Percentiles rank a stretch among this genome's conserved stretches.
phyloP scores from a whole-genome alignment of 2,113 vertebrate genomes.

The Leptobrachium leishanense region DNA sequence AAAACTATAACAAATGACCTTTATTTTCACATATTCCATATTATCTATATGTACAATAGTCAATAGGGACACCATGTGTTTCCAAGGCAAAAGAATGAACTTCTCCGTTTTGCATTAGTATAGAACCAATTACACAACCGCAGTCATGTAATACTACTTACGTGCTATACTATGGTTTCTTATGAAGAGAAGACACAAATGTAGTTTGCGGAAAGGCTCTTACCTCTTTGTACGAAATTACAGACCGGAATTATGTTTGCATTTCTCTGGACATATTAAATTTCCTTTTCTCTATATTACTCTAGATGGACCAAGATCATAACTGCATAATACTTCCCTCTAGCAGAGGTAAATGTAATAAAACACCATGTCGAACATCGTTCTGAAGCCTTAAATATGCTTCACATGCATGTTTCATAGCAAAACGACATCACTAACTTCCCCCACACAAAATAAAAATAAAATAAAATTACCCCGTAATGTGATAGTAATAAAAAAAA shows the following conservation, averaged over 20 bases:
- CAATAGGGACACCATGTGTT: too few relatives aligned
- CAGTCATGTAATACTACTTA: background rate
- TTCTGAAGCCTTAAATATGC: constrained; percentile 14
- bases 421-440: constrained; percentile 49
- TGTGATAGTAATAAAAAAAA: constrained; percentile 53
- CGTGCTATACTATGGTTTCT: background rate
- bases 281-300: constrained; percentile 28
- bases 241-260: constrained; percentile 14
- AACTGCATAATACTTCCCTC: constrained; percentile 42
- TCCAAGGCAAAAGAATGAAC: background rate
- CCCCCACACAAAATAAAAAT: constrained; percentile 15
- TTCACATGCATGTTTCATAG: constrained; percentile 48
- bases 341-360: constrained; percentile 44
- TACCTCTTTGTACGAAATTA: background rate
- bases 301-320: constrained; percentile 30
- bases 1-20: too few relatives aligned
- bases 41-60: too few relatives aligned
- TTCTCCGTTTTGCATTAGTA: background rate
- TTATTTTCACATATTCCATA: too few relatives aligned
- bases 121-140: background rate
- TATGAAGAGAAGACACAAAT: background rate
- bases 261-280: constrained; percentile 41
- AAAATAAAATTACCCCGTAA: constrained; percentile 52
- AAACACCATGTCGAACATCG: constrained; percentile 31
- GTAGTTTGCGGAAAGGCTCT: background rate